phyloP scores from a whole-genome alignment of 2,113 vertebrate genomes.

The Tyrannus savana region DNA sequence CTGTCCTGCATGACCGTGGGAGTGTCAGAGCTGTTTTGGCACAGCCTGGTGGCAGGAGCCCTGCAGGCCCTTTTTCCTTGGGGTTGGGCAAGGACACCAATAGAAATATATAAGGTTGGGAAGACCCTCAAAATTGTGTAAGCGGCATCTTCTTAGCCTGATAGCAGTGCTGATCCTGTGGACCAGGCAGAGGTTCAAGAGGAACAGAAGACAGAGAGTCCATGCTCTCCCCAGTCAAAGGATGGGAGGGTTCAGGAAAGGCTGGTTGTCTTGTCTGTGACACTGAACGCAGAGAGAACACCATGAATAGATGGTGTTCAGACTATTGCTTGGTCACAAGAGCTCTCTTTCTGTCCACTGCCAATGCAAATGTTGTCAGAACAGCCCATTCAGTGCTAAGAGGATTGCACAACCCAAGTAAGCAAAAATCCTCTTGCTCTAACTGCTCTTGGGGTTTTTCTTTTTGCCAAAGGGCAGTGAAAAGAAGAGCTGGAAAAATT shows the following conservation, averaged over 20 bases:
- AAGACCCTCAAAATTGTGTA: neutral
- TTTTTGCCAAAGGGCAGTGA: neutral
- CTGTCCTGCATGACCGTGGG: accelerated
- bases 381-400: neutral
- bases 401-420: neutral
- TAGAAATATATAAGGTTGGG: neutral
- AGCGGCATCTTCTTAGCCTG: neutral
- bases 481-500: neutral
- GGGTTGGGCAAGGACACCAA: neutral
- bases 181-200: neutral
- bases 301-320: neutral
- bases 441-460: neutral
- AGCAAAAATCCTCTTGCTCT: neutral
- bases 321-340: neutral
- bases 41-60: neutral
- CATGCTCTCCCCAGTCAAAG: neutral
- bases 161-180: neutral
- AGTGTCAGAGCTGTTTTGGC: accelerated
- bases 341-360: neutral
- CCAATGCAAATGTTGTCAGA: neutral
- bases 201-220: neutral
- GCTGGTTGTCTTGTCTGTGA: neutral
- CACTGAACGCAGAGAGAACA: neutral
- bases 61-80: neutral
- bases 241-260: neutral